Evolutionary conservation across 2,113 vertebrate species (phyloP), one percentile per base, ranked within the genome.

Genomic region (Aepyceros melampus): DNA sequence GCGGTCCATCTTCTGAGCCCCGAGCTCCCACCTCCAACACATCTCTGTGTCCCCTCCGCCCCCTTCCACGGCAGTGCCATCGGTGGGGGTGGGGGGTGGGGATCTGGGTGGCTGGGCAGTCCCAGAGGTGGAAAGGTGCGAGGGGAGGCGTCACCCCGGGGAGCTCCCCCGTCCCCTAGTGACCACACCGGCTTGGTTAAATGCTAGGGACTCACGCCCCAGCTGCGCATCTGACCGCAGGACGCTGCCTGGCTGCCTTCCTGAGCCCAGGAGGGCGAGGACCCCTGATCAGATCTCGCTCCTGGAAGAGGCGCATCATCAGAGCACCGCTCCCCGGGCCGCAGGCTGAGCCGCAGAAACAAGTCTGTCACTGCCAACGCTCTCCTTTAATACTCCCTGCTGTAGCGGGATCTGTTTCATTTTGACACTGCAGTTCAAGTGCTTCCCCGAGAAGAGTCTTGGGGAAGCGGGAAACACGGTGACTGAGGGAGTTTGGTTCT

Each of bases 181-280:
- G 14, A 25, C 58, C n/a, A 53, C 58, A 8, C 15, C 5, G 1
- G 7, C 60, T 29, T 36, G 60, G 31, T 13, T 12, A 62, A 62
- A 43, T 33, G 55, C 25, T 47, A 79, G 56, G 55, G n/a, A 25
- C 67, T 78, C 8, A 3, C 55, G 43, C 27, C 17, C 6, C 45
- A 19, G 92, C 27, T 11, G 25, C 7, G 43, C 33, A n/a, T 2
- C 21, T 1, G 17, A 4, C 43, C 0, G 0, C 49, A 11, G 67
- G 27, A 6, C 0, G 49, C 47, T 3, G n/a, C 19, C 64, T 2
- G 13, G 11, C 31, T 8, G 81, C 33, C 13, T 9, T 36, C 45
- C 82, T 12, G 2, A 31, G 67, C 27, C 47, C 8, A 40, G 56
- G 47, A 31, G 25, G 55, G n/a, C 3, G 0, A 2, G 29, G 16